Evolutionary conservation across 2,113 vertebrate genomes (phyloP).

Genomic region (Acanthochromis polyacanthus): DNA sequence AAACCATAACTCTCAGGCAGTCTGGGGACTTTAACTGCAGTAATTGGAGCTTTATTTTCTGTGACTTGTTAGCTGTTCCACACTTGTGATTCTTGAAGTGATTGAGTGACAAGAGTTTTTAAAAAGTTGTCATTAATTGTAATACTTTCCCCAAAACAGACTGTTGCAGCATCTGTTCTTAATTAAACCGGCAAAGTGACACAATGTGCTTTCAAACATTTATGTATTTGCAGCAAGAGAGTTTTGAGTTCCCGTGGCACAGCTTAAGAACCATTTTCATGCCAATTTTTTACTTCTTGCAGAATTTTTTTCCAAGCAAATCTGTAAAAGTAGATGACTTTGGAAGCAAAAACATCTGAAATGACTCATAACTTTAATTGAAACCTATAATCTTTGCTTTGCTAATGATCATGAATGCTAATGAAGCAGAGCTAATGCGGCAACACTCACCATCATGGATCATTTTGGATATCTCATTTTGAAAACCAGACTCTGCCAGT

Average conservation of each 20-base stretch:
- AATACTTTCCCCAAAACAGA: constrained; percentile 10
- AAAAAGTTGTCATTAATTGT: constrained; percentile 15
- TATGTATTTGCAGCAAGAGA: background rate
- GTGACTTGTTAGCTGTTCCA: constrained; percentile 11
- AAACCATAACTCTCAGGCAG: constrained; percentile 17
- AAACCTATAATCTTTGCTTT: constrained; percentile 23
- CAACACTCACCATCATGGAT: constrained; percentile 47
- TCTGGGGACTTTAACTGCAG: constrained; percentile 21
- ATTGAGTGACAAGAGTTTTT: constrained; percentile 8
- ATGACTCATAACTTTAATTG: constrained; percentile 44
- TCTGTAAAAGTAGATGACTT: constrained; percentile 28
- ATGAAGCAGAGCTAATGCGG: constrained; percentile 33
- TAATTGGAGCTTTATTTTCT: constrained; percentile 46
- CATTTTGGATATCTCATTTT: constrained; percentile 37
- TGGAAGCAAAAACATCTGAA: background rate
- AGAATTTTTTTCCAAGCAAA: background rate
- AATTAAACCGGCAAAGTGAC: constrained; percentile 18
- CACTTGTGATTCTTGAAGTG: constrained; percentile 11
- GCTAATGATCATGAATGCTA: constrained; percentile 35
- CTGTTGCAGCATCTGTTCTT: constrained; percentile 26
- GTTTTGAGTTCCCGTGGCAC: constrained; percentile 7
- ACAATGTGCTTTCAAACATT: constrained; percentile 5
- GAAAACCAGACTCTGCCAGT: background rate
- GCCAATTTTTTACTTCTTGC: background rate
- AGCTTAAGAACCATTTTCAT: constrained; percentile 17